Conservation (phyloP, 1,140 invertebrate genomes). For the Glomeris maerens region DNA sequence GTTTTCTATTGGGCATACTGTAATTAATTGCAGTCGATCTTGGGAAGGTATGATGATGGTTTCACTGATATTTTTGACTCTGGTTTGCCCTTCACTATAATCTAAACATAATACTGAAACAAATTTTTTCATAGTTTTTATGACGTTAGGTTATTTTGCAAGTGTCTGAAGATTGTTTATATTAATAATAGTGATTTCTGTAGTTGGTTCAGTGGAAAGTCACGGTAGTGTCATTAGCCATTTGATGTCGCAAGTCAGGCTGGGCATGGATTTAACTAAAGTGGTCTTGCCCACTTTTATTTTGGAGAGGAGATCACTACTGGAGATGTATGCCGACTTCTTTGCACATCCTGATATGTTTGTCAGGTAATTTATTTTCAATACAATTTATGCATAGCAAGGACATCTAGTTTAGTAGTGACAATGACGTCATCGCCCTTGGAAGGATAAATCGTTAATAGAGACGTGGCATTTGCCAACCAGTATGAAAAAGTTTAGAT, state of each 20-base stretch:
- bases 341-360: slow-evolving; percentile 96
- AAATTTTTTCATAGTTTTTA: no score
- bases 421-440: no score
- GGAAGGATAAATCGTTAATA: background rate
- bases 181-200: slow-evolving; percentile 11
- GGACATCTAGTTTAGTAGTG: no score
- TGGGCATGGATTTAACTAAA: slow-evolving; percentile 97
- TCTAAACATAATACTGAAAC: no score
- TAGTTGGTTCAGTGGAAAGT: slow-evolving; percentile 66
- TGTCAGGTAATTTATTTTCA: slow-evolving; percentile 52
- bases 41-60: no score
- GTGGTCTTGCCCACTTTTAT: slow-evolving; percentile 94
- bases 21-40: no score
- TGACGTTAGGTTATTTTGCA: no score
- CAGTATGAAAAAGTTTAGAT: no score
- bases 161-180: slow-evolving; percentile 3
- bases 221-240: slow-evolving; percentile 91
- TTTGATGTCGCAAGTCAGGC: slow-evolving; percentile 69
- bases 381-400: background rate
- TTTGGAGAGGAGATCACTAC: slow-evolving; percentile 77
- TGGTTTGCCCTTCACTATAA: no score
- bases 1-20: no score
- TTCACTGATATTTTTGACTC: no score
- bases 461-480: no score
- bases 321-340: slow-evolving; percentile 97